Evolutionary conservation across 2,113 vertebrate species (phyloP).

Genomic region (Indicator maculatus): DNA sequence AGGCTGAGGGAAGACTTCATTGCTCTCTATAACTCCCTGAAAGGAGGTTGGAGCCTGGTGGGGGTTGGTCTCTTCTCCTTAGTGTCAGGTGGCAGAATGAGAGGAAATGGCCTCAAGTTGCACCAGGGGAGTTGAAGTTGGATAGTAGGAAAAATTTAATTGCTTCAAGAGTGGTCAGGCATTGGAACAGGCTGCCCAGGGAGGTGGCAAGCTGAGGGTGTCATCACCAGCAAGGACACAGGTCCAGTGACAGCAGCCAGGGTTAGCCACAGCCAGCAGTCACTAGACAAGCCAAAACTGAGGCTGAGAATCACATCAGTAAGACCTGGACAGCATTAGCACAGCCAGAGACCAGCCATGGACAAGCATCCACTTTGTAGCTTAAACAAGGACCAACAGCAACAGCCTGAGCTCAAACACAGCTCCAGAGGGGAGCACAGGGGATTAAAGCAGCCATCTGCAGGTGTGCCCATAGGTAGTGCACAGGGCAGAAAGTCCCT

Average conservation of each 20-base stretch:
- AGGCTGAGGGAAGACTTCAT: no score
- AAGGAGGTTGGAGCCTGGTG: no score
- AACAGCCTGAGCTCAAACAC: neutral
- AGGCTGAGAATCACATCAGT: neutral
- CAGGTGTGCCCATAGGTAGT: accelerated
- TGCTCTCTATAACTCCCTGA: no score
- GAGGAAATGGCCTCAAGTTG: no score
- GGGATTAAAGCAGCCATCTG: accelerated
- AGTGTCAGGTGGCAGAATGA: no score
- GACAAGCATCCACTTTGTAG: no score
- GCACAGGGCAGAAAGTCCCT: accelerated
- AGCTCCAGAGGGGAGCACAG: neutral
- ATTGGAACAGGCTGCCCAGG: no score
- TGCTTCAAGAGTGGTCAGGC: no score
- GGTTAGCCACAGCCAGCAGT: neutral
- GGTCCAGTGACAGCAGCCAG: neutral
- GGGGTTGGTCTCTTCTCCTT: no score
- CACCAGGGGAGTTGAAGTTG: no score
- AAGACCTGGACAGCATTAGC: neutral
- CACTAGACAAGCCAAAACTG: accelerated
- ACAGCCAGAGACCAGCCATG: neutral
- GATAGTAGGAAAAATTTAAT: no score
- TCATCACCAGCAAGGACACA: neutral
- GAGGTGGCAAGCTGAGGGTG: neutral
- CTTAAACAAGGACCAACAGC: neutral